Conservation (phyloP, 2,797 vertebrate species). For the Onychomys torridus region DNA sequence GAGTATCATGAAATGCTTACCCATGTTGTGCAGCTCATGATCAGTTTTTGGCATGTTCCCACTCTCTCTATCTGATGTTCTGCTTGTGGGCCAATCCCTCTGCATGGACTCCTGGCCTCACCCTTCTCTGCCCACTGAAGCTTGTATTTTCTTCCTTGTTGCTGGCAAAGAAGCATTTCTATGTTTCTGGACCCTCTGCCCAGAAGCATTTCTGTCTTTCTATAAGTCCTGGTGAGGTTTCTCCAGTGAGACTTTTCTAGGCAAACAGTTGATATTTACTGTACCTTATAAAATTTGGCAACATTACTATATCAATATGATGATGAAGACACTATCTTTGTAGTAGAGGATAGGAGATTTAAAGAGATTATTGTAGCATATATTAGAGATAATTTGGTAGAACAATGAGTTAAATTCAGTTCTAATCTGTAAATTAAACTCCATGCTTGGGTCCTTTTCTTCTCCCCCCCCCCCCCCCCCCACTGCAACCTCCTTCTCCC, state of each 20-base stretch:
- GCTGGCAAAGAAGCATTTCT: background rate
- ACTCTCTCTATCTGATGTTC: background rate
- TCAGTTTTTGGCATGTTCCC: background rate
- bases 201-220: background rate
- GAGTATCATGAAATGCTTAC: background rate
- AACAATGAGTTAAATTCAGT: background rate
- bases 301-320: background rate
- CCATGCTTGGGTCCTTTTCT: background rate
- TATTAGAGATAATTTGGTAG: background rate
- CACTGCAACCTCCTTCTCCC: too few species aligned
- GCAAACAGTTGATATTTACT: background rate
- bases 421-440: background rate
- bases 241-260: background rate
- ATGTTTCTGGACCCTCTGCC: background rate
- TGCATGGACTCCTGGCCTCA: background rate
- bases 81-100: background rate
- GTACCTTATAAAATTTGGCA: background rate
- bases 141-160: background rate
- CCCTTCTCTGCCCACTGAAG: background rate
- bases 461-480: rapidly evolving
- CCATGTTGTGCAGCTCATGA: background rate
- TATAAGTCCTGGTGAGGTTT: background rate
- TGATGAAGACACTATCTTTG: background rate
- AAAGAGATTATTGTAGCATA: background rate
- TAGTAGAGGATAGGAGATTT: background rate